These are phyloP conservation scores for Catalaphyllia jardinei DNA, from an alignment of 64 coral and sea anemone genomes.

Conservation along the genomic window DNA sequence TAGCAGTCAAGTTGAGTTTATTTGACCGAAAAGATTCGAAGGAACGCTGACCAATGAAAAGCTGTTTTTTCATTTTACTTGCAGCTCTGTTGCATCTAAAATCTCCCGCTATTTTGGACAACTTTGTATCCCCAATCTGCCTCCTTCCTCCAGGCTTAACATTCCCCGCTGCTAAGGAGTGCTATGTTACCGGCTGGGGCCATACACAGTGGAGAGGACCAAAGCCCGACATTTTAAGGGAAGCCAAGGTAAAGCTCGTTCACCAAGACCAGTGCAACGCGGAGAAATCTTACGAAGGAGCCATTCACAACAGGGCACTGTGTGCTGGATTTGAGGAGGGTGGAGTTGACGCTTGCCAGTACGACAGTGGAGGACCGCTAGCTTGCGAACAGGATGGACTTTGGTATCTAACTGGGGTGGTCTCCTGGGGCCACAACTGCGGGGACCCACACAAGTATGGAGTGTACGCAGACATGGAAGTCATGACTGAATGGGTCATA, in stretches of 20 bases:
- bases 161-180: constrained; percentile 47
- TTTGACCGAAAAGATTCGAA: background rate
- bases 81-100: constrained; percentile 46
- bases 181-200: constrained; percentile 71
- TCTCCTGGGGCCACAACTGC: constrained; percentile 68
- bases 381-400: constrained; percentile 49
- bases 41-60: background rate
- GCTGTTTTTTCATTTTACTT: background rate
- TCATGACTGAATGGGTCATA: constrained; percentile 50
- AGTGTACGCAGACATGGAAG: constrained; percentile 66
- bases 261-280: constrained; percentile 57
- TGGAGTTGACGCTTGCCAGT: constrained; percentile 71
- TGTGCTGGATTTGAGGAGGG: constrained; percentile 69
- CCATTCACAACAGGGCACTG: constrained; percentile 30
- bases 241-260: constrained; percentile 56
- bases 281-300: constrained; percentile 45
- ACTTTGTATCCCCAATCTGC: constrained; percentile 64
- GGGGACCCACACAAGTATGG: constrained; percentile 66
- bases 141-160: constrained; percentile 41
- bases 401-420: constrained; percentile 72
- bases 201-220: constrained; percentile 52
- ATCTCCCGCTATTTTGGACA: constrained; percentile 39
- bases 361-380: constrained; percentile 71
- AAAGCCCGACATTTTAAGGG: constrained; percentile 55
- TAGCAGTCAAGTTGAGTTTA: background rate